phyloP scores from a whole-genome alignment of 2,888 invertebrate genomes.

The Rapana venosa region DNA sequence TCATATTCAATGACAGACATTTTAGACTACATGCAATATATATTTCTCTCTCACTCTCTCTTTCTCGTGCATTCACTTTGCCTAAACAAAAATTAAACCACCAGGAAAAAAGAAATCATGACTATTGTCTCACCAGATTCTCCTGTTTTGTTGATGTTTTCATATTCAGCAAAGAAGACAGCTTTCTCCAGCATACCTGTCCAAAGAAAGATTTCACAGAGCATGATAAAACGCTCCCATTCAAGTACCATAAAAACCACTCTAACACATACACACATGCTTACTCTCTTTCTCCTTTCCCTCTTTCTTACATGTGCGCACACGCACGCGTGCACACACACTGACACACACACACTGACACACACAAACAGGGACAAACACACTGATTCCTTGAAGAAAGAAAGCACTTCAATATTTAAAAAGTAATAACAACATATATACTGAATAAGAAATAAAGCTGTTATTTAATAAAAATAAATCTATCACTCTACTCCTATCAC shows the following conservation, averaged over 20 bases:
- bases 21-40: too few relatives aligned
- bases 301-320: not conserved
- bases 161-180: constrained; percentile 93
- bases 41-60: not conserved
- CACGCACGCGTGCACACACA: not conserved
- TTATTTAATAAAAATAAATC: too few relatives aligned
- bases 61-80: not conserved
- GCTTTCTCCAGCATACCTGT: constrained; percentile 84
- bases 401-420: too few relatives aligned
- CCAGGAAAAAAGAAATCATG: not conserved
- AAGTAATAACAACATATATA: too few relatives aligned
- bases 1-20: too few relatives aligned
- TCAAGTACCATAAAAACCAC: not conserved
- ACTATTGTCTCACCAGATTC: constrained; percentile 67
- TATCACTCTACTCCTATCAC: too few relatives aligned
- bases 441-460: too few relatives aligned
- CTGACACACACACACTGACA: not conserved
- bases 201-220: constrained; percentile 40
- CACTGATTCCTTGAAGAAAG: too few relatives aligned
- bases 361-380: not conserved
- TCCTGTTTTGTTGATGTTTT: constrained; percentile 86
- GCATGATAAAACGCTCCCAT: not conserved
- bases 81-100: not conserved
- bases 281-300: not conserved
- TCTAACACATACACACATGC: not conserved